Evolutionary conservation across 53 echinoderm and acorn worm species (phyloP).

Genomic region (Stichopus horrens): DNA sequence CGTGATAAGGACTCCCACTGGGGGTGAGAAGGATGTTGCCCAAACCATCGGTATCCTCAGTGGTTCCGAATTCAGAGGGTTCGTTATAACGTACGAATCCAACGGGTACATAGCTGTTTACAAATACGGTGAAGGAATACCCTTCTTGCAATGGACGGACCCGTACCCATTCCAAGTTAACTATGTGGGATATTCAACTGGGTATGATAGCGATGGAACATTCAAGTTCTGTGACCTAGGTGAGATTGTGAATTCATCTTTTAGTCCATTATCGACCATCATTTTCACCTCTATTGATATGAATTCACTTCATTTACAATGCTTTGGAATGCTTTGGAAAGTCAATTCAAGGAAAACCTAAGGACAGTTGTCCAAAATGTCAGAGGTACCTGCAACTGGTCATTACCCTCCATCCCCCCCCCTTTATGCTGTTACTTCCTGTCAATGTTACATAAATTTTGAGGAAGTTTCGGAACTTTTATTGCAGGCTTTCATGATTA

Average conservation of each 20-base stretch:
- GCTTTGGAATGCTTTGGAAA: no score
- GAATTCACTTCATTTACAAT: no score
- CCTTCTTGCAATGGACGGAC: conserved; percentile 66
- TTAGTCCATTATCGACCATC: no score
- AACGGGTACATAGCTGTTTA: conserved; percentile 62
- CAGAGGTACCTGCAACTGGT: no score
- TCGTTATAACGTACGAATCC: conserved; percentile 63
- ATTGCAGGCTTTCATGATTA: no score
- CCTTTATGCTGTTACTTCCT: no score
- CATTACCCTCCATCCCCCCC: no score
- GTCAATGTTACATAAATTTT: no score
- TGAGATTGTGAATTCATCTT: neutral
- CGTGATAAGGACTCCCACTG: conserved; percentile 54
- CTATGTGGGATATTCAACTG: conserved; percentile 54
- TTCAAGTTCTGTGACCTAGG: conserved; percentile 57
- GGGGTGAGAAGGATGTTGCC: conserved; percentile 44
- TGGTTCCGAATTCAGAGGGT: conserved; percentile 62
- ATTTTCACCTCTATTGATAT: no score
- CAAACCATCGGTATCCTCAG: conserved; percentile 56
- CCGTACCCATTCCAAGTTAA: conserved; percentile 56
- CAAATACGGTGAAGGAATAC: conserved; percentile 48
- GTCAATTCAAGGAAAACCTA: no score
- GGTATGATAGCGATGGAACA: conserved; percentile 22
- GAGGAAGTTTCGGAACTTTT: no score
- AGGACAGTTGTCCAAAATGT: no score